phyloP scores from a whole-genome alignment of 2,888 invertebrate genomes.

The Polylopha cassiicola region DNA sequence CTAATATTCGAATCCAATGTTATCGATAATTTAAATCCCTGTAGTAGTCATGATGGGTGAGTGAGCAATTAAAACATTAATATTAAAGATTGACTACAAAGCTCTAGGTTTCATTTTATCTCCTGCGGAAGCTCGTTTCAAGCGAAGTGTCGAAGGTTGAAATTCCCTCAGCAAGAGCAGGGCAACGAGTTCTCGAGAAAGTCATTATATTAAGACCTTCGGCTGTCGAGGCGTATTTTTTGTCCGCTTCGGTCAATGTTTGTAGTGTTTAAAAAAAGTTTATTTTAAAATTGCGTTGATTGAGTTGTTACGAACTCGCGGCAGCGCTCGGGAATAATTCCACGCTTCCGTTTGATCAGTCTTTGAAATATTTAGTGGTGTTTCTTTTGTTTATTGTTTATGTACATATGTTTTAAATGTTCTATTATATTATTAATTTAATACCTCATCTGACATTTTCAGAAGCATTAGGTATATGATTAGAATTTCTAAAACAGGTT shows the following conservation, averaged over 20 bases:
- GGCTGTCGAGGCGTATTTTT: conserved; percentile 49
- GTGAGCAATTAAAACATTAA: conserved; percentile 15
- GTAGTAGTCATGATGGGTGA: conserved; percentile 5
- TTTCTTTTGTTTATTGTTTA: no score
- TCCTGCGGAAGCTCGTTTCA: no score
- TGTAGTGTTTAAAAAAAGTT: conserved; percentile 55
- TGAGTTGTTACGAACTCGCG: conserved; percentile 64
- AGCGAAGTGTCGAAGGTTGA: no score
- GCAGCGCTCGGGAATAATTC: conserved; percentile 34
- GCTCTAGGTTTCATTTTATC: no score
- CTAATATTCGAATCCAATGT: no score
- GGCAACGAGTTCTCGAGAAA: conserved; percentile 61
- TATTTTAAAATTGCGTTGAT: conserved; percentile 70
- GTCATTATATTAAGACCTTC: conserved; percentile 61
- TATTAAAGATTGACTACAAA: conserved; percentile 17
- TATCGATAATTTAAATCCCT: no score
- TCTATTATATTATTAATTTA: no score
- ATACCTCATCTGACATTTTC: no score
- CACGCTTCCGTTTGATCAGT: conserved; percentile 26
- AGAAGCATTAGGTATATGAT: no score
- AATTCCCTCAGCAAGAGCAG: no score
- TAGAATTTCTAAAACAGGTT: no score
- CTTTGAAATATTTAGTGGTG: conserved; percentile 13
- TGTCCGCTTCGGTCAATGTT: conserved; percentile 44
- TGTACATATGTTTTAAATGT: no score